phyloP scores from a whole-genome alignment of 2,888 invertebrate genomes.

The Drosophila fungiperda region DNA sequence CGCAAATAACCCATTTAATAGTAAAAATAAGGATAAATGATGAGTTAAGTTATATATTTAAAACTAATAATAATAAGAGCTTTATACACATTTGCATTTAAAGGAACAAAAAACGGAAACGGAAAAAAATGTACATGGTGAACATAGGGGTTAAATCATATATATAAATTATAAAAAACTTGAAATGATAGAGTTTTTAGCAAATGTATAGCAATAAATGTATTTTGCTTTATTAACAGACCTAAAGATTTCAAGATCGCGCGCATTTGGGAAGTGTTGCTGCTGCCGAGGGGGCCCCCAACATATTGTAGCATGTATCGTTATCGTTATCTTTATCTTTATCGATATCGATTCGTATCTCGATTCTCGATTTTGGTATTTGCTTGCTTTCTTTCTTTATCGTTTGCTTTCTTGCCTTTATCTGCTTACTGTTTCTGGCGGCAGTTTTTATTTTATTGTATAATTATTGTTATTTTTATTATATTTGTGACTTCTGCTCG shows the following conservation, averaged over 20 bases:
- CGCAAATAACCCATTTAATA: conserved; percentile 65
- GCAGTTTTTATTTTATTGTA: conserved; percentile 16
- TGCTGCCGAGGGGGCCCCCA: conserved; percentile 61
- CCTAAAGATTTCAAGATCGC: conserved; percentile 55
- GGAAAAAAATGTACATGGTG: conserved; percentile 36
- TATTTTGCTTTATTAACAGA: conserved; percentile 62
- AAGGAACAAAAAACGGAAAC: conserved; percentile 27
- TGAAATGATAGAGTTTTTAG: conserved; percentile 46
- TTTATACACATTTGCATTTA: conserved; percentile 57
- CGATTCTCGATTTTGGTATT: conserved; percentile 16
- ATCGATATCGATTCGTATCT: conserved; percentile 26
- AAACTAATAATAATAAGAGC: conserved; percentile 44
- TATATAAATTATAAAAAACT: conserved; percentile 29
- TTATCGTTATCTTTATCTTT: conserved; percentile 13
- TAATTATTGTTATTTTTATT: neutral
- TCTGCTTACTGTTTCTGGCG: conserved; percentile 15
- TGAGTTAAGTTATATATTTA: conserved; percentile 45
- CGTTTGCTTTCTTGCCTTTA: conserved; percentile 5
- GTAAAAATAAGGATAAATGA: conserved; percentile 39
- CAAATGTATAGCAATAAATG: conserved; percentile 59
- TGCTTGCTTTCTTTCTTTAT: conserved; percentile 21
- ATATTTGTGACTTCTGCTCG: conserved; percentile 40
- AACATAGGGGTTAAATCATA: conserved; percentile 55
- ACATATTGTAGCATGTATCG: conserved; percentile 16
- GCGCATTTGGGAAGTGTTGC: conserved; percentile 32